A percentile compares a stretch with the other conserved stretches of the same genome.
These are phyloP conservation scores for Gephyroberyx darwinii DNA, from an alignment of 2,797 vertebrate genomes.

Conservation along the genomic window DNA sequence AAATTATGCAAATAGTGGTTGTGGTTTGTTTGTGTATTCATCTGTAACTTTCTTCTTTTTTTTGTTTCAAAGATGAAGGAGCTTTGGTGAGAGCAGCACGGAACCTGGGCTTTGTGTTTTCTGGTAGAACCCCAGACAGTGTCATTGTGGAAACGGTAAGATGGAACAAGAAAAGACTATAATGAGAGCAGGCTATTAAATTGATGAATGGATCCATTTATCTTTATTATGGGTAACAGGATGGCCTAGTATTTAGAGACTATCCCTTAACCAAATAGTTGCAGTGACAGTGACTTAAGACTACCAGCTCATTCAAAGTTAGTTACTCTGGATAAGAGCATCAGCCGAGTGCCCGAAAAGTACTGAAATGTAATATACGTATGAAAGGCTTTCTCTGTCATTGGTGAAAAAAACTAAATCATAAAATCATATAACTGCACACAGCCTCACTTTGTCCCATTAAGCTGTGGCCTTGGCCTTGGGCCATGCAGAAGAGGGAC, in stretches of 20 bases:
- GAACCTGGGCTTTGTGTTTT: conserved; percentile 92
- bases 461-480: background rate
- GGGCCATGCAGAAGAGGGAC: background rate
- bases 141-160: conserved; percentile 94
- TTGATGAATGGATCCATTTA: conserved; percentile 30
- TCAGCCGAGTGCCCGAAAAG: no score
- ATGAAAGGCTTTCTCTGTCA: no score
- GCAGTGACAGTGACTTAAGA: no score
- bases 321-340: no score
- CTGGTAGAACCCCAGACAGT: conserved; percentile 93
- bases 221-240: background rate
- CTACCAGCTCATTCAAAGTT: no score
- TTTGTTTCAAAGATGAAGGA: conserved; percentile 88
- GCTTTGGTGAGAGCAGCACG: conserved; percentile 94
- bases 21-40: background rate
- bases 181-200: conserved; percentile 27
- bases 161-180: conserved; percentile 13
- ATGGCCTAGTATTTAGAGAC: background rate
- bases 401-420: background rate
- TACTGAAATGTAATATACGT: no score
- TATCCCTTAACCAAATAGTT: no score
- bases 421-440: background rate
- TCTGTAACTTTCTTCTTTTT: conserved; percentile 11
- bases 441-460: background rate
- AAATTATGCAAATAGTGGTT: background rate